Evolutionary conservation across 1,140 invertebrate species (phyloP), one percentile per base, ranked within the genome.

Genomic region (Aphidius gifuensis): DNA sequence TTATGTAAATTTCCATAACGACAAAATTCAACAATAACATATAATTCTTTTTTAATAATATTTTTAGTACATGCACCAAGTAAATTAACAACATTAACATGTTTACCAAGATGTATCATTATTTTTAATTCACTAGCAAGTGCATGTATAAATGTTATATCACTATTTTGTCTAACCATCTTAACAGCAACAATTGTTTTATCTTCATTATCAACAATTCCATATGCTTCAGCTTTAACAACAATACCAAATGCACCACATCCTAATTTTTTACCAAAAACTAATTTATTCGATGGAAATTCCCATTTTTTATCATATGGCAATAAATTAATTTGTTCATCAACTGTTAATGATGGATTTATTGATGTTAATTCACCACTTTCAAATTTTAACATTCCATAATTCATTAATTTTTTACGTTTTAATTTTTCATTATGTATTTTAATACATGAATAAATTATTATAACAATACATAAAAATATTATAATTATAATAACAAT

Each of bases 1-100:
- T 93, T 90, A 61, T 94, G 88, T 4, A 98, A 82, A 81, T 96
- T 96, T 9, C 95, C 95, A 74, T 88, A 92, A 46, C 88, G 86
- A 73, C 94, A 97, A 76, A 91, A 97, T 72, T 98, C 94, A n/a
- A 97, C 93, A 65, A 97, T 91, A 0, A 97, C 92, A 65, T 90
- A 80, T n/a, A 96, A 71, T 80, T 95, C 92, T 95, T 94, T 87
- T 85, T 94, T 94, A 3, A 86, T 85, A 56, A 96, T 88, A 74
- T 96, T 91, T 73, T 92, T 92, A 1, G 95, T 97, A 61, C 92
- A 93, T 32, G 95, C 96, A 53, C 96, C 96, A 2, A 97, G 83
- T 23, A 98, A 82, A 82, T 98, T 98, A 0, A 97, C 92, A 32
- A 98, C 94, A 76, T 98, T 98, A 1, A 97, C 75, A 81, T 98